Evolutionary conservation across 2,888 invertebrate species (phyloP).

Genomic region (Zhengitettix transpicula): DNA sequence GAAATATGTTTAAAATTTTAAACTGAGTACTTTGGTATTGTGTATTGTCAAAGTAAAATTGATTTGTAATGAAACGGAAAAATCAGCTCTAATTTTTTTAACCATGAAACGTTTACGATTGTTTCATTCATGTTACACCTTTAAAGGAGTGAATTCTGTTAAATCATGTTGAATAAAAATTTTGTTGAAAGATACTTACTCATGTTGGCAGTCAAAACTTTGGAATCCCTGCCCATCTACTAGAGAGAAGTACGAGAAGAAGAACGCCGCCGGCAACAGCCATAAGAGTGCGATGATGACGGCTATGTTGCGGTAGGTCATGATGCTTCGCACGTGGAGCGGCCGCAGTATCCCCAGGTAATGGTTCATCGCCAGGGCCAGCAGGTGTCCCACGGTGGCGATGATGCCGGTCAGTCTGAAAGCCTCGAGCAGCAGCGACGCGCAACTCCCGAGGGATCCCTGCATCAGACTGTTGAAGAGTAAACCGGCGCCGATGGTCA

Average conservation of each 20-base stretch:
- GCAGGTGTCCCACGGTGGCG: constrained; percentile 42
- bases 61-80: too few species aligned
- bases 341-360: constrained; percentile 45
- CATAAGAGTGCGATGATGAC: constrained; percentile 35
- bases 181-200: not conserved
- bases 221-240: constrained; percentile 31
- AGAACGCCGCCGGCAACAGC: constrained; percentile 33
- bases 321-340: constrained; percentile 41
- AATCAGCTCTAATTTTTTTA: too few species aligned
- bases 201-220: not conserved
- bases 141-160: too few species aligned
- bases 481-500: constrained; percentile 32
- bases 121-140: too few species aligned
- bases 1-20: too few species aligned
- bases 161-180: too few species aligned
- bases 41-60: too few species aligned
- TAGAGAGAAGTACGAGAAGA: constrained; percentile 33
- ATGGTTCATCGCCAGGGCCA: constrained; percentile 46
- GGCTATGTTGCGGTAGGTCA: constrained; percentile 34
- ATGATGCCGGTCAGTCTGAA: constrained; percentile 39
- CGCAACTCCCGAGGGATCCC: not conserved
- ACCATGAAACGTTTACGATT: too few species aligned
- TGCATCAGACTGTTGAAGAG: constrained; percentile 29
- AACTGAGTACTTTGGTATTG: too few species aligned
- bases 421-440: constrained; percentile 21